Evolutionary conservation across 2,888 invertebrate genomes (phyloP), one percentile per base, ranked within the genome.

Genomic region (Caenorhabditis panamensis): DNA sequence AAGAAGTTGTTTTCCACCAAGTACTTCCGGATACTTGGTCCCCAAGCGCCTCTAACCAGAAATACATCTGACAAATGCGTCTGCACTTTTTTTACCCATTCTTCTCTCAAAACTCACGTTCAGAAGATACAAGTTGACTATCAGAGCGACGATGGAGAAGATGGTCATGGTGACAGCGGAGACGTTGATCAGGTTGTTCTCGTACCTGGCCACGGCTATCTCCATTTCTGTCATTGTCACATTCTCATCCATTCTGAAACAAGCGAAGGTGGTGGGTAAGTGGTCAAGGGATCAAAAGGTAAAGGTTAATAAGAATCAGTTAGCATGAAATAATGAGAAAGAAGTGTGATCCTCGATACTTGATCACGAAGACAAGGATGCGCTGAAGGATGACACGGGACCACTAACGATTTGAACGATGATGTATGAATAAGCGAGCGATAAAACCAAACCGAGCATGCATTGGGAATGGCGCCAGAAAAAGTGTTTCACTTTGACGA

Each of bases 101-200:
- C 20, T 8, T 44, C 16, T 41, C n/a, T 68, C 18, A 16, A 58
- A 56, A 81, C 81, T 81, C 44, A 88, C 89, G 64, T 76, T 85
- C 20, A 89, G 63, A n/a, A 89, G 61, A 61, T 89, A 89, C 20
- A 86, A 63, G 54, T 89, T 89, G 54, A 89, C 86, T n/a, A 89
- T 26, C 1, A 89, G 78, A 9, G 89, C 89, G 22, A 84, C 54
- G n/a, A 78, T 54, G 0, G 89, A 85, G 2, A 87, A 73, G 2
- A 82, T 41, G 6, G 86, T 87, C 53, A 88, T 83, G n/a, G 85
- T 59, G 22, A 86, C 41, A 0, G 88, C 87, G 2, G 88, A 84
- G 26, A 71, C 54, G 41, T 44, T 71, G 28, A 73, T 49, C 53
- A 82, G 58, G 13, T 47, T 47, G 36, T 62, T 66, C 26, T 63